Base-by-base conservation (phyloP, 2,888 invertebrate species). In the Sipunculus nudus region DNA sequence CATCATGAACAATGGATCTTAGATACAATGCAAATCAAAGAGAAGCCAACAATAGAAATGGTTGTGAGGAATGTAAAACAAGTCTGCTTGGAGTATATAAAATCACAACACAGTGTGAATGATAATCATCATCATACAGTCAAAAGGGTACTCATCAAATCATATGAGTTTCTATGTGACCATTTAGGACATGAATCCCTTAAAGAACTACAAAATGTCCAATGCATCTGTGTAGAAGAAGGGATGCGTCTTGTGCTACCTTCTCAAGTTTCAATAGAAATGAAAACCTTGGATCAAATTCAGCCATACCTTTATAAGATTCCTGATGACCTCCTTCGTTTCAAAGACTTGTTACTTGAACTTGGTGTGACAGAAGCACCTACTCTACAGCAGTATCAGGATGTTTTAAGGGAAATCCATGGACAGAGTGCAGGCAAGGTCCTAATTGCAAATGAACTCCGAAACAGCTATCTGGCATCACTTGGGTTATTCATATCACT, bases 301-400 rank as follows among this genome's bases (percentile, higher is more conserved):
- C 53, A 47, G 19, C 75, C 71, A 0, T 73, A 69, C 55, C 56
- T 76, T 21, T 67, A 62, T 53, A 62, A 59, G 47, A 57, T 68
- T n/a, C 74, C 75, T 6, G 2, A 41, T n/a, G 41, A 61, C 10
- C 67, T 71, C 52, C 70, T 64, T 5, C 56, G 60, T 29, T 73
- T 63, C 55, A 49, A 53, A 21, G 41, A 61, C 4, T 50, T 75
- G 19, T 75, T 76, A 32, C 32, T 63, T 16, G 16, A 5, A 3
- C 35, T 75, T 38, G 76, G 76, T 26, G 67, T 67, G 10, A 50
- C 59, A 1, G 54, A 68, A 29, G 52, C 41, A 3, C 61, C 65
- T 1, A 63, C 71, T 13, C 58, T 62, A 13, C 45, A 59, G 19
- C 68, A 67, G 31, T 75, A 73, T 53, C 65, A 65, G 5, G 35